Percentiles rank a stretch among this genome's conserved stretches.
phyloP scores from a whole-genome alignment of 1,140 invertebrate genomes.

The Diplogasteroides magnus region DNA sequence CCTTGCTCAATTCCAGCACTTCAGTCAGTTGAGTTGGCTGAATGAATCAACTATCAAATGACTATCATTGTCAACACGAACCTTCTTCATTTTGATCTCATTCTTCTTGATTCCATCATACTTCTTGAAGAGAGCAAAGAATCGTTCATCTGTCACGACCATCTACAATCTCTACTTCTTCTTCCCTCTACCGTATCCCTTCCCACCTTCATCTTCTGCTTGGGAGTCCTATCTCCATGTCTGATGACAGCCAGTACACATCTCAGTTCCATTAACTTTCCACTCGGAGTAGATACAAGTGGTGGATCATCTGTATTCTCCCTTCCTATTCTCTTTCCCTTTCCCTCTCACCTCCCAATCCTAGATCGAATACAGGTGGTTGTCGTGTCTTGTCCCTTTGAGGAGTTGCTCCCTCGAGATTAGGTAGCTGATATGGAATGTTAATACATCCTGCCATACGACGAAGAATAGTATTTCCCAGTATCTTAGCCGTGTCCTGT shows the following conservation, averaged over 20 bases:
- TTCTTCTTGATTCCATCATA: constrained; percentile 90
- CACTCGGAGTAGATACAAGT: constrained; percentile 95
- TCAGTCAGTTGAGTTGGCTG: constrained; percentile 84
- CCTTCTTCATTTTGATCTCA: constrained; percentile 73
- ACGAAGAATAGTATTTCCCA: constrained; percentile 61
- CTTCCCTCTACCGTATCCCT: neutral
- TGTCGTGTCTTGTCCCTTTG: neutral
- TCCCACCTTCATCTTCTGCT: constrained; percentile 91
- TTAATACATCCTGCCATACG: constrained; percentile 59
- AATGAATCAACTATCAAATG: neutral
- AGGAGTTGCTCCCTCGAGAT: constrained; percentile 27
- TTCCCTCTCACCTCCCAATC: constrained; percentile 17
- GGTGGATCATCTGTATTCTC: constrained; percentile 91
- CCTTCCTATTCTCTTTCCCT: constrained; percentile 86
- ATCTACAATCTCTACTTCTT: constrained; percentile 60
- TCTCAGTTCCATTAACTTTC: constrained; percentile 98
- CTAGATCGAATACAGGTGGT: constrained; percentile 25
- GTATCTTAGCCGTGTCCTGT: constrained; percentile 87
- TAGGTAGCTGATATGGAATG: constrained; percentile 49
- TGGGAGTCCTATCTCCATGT: constrained; percentile 96
- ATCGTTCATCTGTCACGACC: constrained; percentile 96
- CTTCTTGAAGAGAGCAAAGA: constrained; percentile 97
- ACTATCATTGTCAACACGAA: neutral
- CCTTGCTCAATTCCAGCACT: constrained; percentile 58
- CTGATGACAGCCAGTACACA: constrained; percentile 97